A percentile compares a stretch with the other conserved stretches of the same genome.
Conservation (phyloP, 2,888 invertebrate genomes). For the Drosophila anomalata region DNA sequence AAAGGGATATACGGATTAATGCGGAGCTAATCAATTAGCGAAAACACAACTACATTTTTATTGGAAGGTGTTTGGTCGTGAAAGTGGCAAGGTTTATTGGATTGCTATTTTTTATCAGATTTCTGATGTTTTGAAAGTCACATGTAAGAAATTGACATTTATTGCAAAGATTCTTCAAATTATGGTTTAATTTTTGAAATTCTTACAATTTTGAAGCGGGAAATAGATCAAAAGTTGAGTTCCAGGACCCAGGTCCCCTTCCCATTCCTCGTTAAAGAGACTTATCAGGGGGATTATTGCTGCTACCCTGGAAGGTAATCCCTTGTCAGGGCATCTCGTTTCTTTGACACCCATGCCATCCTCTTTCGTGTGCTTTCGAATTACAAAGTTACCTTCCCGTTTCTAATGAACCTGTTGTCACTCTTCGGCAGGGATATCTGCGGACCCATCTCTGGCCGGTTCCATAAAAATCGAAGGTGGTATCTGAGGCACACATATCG, state of each 20-base stretch:
- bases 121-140: too few species aligned
- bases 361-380: not conserved
- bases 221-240: too few species aligned
- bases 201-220: too few species aligned
- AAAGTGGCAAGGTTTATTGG: not conserved
- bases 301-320: not conserved
- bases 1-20: conserved; percentile 1
- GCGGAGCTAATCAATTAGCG: conserved; percentile 53
- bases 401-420: conserved; percentile 35
- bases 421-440: conserved; percentile 11
- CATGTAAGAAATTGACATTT: too few species aligned
- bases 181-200: too few species aligned
- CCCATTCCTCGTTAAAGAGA: too few species aligned
- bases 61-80: conserved; percentile 16
- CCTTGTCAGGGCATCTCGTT: not conserved
- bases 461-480: too few species aligned
- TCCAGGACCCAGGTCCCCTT: too few species aligned
- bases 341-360: not conserved
- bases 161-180: too few species aligned
- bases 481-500: too few species aligned
- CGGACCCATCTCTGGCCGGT: conserved; percentile 16
- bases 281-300: not conserved
- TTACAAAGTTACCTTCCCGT: not conserved
- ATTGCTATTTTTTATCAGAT: not conserved
- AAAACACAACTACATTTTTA: conserved; percentile 38